These are phyloP conservation scores for Onychostruthus taczanowskii DNA, from an alignment of 2,113 vertebrate species.

Conservation along the genomic window DNA sequence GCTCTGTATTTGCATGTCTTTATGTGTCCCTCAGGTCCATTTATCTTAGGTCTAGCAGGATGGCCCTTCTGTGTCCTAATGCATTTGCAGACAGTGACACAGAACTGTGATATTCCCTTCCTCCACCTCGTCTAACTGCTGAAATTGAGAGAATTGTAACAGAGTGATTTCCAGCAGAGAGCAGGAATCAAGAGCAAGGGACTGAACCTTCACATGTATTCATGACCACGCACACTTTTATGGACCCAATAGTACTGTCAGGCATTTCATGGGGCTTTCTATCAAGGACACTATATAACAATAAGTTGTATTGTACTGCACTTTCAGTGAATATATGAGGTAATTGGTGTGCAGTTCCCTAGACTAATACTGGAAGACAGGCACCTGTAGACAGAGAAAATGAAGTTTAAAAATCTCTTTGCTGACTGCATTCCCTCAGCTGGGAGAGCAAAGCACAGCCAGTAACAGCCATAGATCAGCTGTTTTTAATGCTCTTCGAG, in stretches of 20 bases:
- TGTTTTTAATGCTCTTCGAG: neutral
- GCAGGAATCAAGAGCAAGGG: constrained; percentile 42
- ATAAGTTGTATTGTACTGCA: constrained; percentile 59
- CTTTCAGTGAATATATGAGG: constrained; percentile 63
- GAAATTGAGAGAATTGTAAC: constrained; percentile 58
- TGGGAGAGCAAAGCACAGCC: neutral
- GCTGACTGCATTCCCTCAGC: neutral
- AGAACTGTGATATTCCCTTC: constrained; percentile 43
- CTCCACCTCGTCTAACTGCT: constrained; percentile 28
- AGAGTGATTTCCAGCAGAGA: constrained; percentile 64
- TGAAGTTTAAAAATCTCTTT: constrained; percentile 53
- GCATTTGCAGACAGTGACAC: constrained; percentile 36
- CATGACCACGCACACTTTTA: constrained; percentile 55
- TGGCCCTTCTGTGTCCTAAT: neutral
- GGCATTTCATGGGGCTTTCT: constrained; percentile 50
- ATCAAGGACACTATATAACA: constrained; percentile 58
- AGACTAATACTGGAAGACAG: constrained; percentile 55
- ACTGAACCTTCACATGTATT: constrained; percentile 54
- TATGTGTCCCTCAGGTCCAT: neutral
- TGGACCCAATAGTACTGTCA: constrained; percentile 57
- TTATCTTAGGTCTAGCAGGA: neutral
- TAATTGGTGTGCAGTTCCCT: constrained; percentile 65
- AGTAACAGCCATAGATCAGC: neutral
- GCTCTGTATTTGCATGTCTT: neutral
- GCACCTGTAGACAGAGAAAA: constrained; percentile 49